Conservation (phyloP, 2,113 vertebrate species). For the Ondatra zibethicus region DNA sequence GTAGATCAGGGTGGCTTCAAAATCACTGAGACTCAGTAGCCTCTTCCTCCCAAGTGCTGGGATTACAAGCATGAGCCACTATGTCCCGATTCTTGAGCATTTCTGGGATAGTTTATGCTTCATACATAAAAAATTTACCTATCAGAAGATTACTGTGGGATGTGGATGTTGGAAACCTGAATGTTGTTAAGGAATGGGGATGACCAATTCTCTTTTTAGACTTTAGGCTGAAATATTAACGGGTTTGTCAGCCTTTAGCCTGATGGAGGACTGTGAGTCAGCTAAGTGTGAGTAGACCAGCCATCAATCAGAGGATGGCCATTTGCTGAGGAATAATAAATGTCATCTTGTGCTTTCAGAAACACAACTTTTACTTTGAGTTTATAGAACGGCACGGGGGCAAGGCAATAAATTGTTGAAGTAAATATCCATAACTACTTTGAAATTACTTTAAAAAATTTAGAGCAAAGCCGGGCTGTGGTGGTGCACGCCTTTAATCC, state of each 20-base stretch:
- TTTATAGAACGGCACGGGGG: neutral
- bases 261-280: neutral
- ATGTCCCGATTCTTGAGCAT: neutral
- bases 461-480: no score
- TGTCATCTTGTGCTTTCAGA: neutral
- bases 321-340: neutral
- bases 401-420: neutral
- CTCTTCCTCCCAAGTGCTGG: neutral
- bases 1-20: neutral
- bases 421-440: neutral
- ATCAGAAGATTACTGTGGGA: neutral
- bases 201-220: neutral
- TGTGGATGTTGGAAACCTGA: neutral
- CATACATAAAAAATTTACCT: neutral
- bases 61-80: neutral
- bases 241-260: neutral
- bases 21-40: neutral
- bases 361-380: neutral
- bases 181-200: neutral
- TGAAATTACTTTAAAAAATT: neutral
- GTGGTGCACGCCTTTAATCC: no score
- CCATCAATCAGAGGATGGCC: neutral
- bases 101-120: constrained; percentile 1
- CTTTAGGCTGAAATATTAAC: neutral
- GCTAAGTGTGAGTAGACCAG: neutral